Evolutionary conservation across 2,888 invertebrate species (phyloP).

Genomic region (Sarcophaga carnaria): DNA sequence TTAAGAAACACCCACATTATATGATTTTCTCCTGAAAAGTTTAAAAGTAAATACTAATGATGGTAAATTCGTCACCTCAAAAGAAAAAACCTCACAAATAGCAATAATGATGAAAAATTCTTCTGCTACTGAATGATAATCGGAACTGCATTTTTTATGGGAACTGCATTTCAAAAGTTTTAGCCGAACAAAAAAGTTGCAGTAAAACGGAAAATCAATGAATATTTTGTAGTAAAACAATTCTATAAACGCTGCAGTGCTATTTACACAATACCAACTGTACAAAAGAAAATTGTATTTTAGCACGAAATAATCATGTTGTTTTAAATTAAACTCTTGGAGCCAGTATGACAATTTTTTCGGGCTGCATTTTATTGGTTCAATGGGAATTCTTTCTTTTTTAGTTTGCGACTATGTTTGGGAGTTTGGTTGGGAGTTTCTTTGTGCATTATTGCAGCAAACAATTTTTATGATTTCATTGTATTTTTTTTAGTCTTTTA

Average conservation of each 20-base stretch:
- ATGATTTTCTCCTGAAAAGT: too few species aligned
- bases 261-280: not conserved
- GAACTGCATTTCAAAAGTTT: too few species aligned
- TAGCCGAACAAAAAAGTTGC: too few species aligned
- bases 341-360: not conserved
- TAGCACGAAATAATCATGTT: slow-evolving; percentile 48
- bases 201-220: not conserved
- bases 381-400: not conserved
- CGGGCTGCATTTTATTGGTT: not conserved
- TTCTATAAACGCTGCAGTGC: not conserved
- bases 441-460: slow-evolving; percentile 13
- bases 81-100: too few species aligned
- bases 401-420: not conserved
- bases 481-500: not conserved
- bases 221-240: not conserved
- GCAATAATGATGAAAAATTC: too few species aligned
- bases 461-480: not conserved
- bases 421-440: not conserved
- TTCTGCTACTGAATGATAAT: too few species aligned
- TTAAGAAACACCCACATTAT: too few species aligned
- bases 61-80: too few species aligned
- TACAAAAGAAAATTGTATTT: slow-evolving; percentile 20
- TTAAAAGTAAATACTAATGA: too few species aligned
- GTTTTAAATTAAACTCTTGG: not conserved
- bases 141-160: too few species aligned